A percentile compares a stretch with the other conserved stretches of the same genome.
Conservation (phyloP, 2,888 invertebrate genomes). For the Eueremaeus valkanovi region DNA sequence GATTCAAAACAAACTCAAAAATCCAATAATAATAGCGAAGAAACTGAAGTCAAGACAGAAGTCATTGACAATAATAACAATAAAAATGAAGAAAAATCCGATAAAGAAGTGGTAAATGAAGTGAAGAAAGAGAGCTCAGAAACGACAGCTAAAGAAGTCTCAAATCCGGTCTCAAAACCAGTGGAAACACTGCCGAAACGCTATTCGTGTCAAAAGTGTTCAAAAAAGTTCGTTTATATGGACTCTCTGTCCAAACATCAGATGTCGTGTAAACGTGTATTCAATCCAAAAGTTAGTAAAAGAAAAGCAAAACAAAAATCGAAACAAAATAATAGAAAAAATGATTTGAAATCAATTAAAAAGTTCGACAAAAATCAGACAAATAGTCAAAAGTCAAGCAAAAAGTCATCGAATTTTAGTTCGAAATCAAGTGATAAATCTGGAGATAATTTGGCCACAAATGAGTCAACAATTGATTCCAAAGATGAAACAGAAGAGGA, state of each 20-base stretch:
- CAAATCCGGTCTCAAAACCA: neutral
- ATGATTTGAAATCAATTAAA: neutral
- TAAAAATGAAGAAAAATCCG: neutral
- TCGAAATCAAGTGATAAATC: neutral
- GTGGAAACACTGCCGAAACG: constrained; percentile 17
- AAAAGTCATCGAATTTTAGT: neutral
- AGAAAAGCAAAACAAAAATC: constrained; percentile 1
- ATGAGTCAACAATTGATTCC: neutral
- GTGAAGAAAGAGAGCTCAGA: no score
- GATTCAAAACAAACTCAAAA: neutral
- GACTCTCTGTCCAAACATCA: constrained; percentile 29
- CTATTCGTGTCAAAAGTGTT: constrained; percentile 29
- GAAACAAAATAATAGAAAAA: neutral
- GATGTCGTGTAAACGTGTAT: constrained; percentile 25
- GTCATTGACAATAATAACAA: neutral
- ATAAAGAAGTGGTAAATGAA: neutral
- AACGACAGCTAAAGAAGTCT: neutral
- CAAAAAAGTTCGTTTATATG: constrained; percentile 32
- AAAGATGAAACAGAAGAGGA: constrained; percentile 11
- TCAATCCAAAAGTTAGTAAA: neutral
- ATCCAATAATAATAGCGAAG: neutral
- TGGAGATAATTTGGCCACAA: neutral
- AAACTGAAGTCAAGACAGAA: neutral
- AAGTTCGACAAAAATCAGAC: neutral
- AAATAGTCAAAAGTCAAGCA: neutral